A percentile compares a stretch with the other conserved stretches of the same genome.
Evolutionary conservation across 1,140 invertebrate genomes (phyloP).

Genomic region (Steinernema khuongi): DNA sequence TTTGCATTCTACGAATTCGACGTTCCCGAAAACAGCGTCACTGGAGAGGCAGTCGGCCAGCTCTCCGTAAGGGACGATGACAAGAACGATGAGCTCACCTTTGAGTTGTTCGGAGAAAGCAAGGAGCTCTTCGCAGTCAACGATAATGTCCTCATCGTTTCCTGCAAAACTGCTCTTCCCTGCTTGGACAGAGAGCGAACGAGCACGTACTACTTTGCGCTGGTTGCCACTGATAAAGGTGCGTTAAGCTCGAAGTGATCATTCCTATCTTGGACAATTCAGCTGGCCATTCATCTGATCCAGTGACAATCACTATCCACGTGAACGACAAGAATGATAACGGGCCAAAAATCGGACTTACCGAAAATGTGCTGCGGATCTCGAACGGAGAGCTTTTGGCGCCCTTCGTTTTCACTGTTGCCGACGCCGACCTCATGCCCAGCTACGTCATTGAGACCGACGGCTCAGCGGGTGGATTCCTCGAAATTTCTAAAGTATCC

Average conservation of each 20-base stretch:
- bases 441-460: background rate
- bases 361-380: background rate
- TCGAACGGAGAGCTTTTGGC: background rate
- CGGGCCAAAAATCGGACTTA: background rate
- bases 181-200: background rate
- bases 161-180: background rate
- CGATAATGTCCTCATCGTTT: background rate
- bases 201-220: background rate
- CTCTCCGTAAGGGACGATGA: background rate
- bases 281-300: background rate
- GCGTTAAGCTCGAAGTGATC: background rate
- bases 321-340: constrained; percentile 1
- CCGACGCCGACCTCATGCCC: background rate
- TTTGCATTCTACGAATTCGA: background rate
- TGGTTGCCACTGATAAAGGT: background rate
- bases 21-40: background rate
- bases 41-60: background rate
- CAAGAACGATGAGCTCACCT: background rate
- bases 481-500: background rate
- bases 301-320: background rate
- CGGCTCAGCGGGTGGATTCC: background rate
- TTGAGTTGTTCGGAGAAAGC: constrained; percentile 1
- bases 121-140: background rate
- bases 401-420: background rate
- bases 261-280: background rate